phyloP scores from a whole-genome alignment of 2,113 vertebrate species.

The Pelodiscus sinensis region DNA sequence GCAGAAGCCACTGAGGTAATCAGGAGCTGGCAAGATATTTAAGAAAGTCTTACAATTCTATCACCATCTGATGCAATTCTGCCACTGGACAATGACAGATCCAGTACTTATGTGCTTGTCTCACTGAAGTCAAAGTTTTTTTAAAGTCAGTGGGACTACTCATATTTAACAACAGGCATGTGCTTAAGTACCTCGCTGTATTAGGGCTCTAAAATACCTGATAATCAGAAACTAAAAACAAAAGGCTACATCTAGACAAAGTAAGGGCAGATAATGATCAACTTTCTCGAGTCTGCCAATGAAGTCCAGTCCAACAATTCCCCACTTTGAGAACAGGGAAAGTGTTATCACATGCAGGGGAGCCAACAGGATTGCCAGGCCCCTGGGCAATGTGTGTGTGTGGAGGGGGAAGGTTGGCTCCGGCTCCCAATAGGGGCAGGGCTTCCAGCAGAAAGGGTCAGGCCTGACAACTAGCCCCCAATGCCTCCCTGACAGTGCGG shows the following conservation, averaged over 20 bases:
- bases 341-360: background rate
- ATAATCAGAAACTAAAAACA: background rate
- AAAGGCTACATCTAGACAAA: background rate
- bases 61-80: background rate
- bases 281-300: background rate
- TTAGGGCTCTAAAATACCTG: background rate
- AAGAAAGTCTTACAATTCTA: background rate
- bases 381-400: too few relatives aligned
- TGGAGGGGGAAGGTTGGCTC: too few relatives aligned
- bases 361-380: too few relatives aligned
- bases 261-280: background rate
- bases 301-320: background rate
- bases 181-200: constrained; percentile 11
- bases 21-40: background rate
- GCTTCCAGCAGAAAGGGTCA: too few relatives aligned
- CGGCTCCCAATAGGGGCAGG: too few relatives aligned
- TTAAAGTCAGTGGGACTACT: background rate
- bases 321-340: background rate
- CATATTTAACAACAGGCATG: background rate
- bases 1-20: background rate
- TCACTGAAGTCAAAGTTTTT: too few relatives aligned
- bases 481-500: too few relatives aligned
- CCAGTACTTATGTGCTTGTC: background rate
- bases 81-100: background rate
- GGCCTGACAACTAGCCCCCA: too few relatives aligned